phyloP scores from a whole-genome alignment of 2,888 invertebrate species.

The Rhagium mordax region DNA sequence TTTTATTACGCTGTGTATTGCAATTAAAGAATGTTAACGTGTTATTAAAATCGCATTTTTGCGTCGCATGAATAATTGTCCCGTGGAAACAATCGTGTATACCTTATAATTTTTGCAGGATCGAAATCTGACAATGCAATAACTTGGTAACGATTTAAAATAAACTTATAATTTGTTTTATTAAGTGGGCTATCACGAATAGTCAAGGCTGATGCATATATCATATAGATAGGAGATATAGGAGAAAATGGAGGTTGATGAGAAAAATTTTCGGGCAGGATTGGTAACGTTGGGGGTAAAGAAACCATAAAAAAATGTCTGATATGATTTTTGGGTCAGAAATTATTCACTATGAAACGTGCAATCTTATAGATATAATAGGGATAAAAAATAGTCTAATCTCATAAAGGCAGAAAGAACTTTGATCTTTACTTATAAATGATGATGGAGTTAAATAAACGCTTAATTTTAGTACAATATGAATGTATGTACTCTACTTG shows the following conservation, averaged over 20 bases:
- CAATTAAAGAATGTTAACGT: not conserved
- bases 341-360: too few relatives aligned
- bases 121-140: too few relatives aligned
- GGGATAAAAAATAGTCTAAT: too few relatives aligned
- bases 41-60: not conserved
- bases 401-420: not conserved
- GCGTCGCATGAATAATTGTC: not conserved
- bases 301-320: too few relatives aligned
- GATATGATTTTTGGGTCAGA: too few relatives aligned
- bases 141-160: not conserved
- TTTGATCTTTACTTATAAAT: not conserved
- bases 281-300: too few relatives aligned
- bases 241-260: too few relatives aligned
- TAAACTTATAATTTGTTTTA: slow-evolving; percentile 4
- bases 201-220: not conserved
- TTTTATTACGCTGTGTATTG: not conserved
- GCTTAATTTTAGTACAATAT: not conserved
- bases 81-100: not conserved
- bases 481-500: not conserved
- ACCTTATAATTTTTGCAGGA: too few relatives aligned
- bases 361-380: not conserved
- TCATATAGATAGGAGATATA: too few relatives aligned
- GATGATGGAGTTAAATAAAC: not conserved
- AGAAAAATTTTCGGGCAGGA: too few relatives aligned
- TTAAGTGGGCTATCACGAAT: not conserved